Evolutionary conservation across 2,113 vertebrate genomes (phyloP).

Genomic region (Bubo scandiacus): DNA sequence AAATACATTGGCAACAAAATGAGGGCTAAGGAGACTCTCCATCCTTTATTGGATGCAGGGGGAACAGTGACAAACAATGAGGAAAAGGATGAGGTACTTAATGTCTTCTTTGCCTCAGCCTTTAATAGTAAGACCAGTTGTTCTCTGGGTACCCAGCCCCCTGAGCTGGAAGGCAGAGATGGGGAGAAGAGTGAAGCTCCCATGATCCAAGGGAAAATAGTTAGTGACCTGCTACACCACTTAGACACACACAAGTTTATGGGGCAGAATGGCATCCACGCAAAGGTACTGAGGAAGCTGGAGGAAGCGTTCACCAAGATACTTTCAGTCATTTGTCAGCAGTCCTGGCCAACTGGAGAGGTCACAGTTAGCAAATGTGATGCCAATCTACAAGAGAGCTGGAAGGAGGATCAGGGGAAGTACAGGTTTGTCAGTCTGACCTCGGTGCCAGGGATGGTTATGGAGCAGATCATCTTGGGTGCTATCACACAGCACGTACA

Average conservation of each 20-base stretch:
- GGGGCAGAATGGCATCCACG: not conserved
- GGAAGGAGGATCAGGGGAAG: not conserved
- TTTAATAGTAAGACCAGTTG: not conserved
- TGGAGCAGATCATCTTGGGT: not conserved
- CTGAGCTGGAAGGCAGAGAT: not conserved
- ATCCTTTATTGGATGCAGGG: fast-evolving
- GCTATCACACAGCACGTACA: not conserved
- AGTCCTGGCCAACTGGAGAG: not conserved
- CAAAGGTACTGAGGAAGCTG: not conserved
- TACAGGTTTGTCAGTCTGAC: not conserved
- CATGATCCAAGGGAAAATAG: not conserved
- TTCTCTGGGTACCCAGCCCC: not conserved
- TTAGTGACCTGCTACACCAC: not conserved
- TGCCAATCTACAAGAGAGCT: not conserved
- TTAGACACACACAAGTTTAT: not conserved
- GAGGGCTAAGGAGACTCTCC: not conserved
- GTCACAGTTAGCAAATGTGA: not conserved
- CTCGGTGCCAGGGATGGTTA: not conserved
- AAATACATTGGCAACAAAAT: too few species aligned
- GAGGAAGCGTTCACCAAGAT: too few species aligned
- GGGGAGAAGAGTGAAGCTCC: not conserved
- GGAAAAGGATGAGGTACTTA: not conserved
- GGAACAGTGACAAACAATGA: not conserved
- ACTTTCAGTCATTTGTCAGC: not conserved
- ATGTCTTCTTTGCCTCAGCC: not conserved